phyloP scores from a whole-genome alignment of 2,888 invertebrate species.

The Thumatha senex region DNA sequence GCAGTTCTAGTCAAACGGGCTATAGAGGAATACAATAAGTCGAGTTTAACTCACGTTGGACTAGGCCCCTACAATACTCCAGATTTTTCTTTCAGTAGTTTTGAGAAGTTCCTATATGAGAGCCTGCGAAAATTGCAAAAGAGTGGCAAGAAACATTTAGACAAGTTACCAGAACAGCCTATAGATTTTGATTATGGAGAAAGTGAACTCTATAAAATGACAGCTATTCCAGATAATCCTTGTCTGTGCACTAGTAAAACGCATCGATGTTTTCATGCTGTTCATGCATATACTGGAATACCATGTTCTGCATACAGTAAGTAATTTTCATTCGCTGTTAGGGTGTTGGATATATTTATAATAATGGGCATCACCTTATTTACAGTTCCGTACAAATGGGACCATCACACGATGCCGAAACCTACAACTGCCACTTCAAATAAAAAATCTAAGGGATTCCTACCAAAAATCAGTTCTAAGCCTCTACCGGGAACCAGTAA shows the following conservation, averaged over 20 bases:
- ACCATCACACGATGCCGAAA: constrained; percentile 91
- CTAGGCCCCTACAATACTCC: constrained; percentile 85
- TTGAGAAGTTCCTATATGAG: constrained; percentile 95
- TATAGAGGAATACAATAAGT: constrained; percentile 92
- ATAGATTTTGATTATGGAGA: constrained; percentile 80
- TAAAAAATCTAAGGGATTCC: constrained; percentile 81
- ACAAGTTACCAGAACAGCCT: constrained; percentile 83
- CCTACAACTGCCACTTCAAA: constrained; percentile 81
- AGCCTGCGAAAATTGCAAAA: constrained; percentile 91
- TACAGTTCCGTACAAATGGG: constrained; percentile 89
- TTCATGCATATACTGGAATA: constrained; percentile 95
- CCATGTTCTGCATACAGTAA: constrained; percentile 95
- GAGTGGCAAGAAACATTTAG: constrained; percentile 85
- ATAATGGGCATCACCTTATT: constrained; percentile 28
- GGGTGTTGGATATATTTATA: not conserved
- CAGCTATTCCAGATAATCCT: constrained; percentile 87
- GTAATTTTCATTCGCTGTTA: constrained; percentile 54
- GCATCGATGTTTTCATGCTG: constrained; percentile 94
- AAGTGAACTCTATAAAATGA: constrained; percentile 84
- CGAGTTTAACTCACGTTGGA: constrained; percentile 87
- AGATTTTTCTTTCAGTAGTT: constrained; percentile 89
- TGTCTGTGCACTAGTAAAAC: constrained; percentile 93
- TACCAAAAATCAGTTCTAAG: constrained; percentile 86
- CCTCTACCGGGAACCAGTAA: constrained; percentile 63
- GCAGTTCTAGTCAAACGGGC: constrained; percentile 93